Evolutionary conservation across 2,113 vertebrate genomes (phyloP), one percentile per base, ranked within the genome.

Genomic region (Hippocampus barbouri): DNA sequence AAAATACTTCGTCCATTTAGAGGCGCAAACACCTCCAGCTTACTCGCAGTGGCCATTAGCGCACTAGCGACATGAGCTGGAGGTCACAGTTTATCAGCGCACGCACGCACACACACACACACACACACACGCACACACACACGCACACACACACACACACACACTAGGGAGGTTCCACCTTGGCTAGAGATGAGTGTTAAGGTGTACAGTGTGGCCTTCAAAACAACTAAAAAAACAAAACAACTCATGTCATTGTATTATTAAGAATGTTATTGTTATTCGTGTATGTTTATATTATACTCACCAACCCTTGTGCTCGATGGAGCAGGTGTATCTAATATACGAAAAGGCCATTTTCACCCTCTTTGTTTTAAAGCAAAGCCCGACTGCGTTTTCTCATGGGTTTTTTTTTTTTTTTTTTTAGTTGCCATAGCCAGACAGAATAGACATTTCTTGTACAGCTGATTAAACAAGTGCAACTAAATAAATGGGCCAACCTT

Each of bases 51-150:
- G 70, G 79, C 89, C 90, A 91, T 92, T 91, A 91, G 87, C 76
- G 83, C 78, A 73, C 79, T 63, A 65, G 80, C 84, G 85, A 84
- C 77, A 80, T 75, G 79, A 83, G 75, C 77, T 70, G 83, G 86
- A 90, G 91, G 90, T 92, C 89, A 91, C 85, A 87, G 89, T 92
- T 91, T 92, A 92, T 92, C 91, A 76, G 66, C 53, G 81, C 84
- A 34, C 30, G 5, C 30, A 34, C 30, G 5, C 84, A 82, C 74
- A 72, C 82, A 80, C 43, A 1, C 43, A 21, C 30, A 30, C 30
- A 30, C 2, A 30, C 30, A 30, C 30, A 30, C 84, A 82, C 74
- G 72, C 82, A 80, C 43, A 1, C 43, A 21, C 21, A 57, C n/a
- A 23, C n/a, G 23, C 54, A 5, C 30, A 34, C 30, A 34, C 30